Evolutionary conservation across 2,797 vertebrate genomes (phyloP), one percentile per base, ranked within the genome.

Genomic region (Neostethus bicornis): DNA sequence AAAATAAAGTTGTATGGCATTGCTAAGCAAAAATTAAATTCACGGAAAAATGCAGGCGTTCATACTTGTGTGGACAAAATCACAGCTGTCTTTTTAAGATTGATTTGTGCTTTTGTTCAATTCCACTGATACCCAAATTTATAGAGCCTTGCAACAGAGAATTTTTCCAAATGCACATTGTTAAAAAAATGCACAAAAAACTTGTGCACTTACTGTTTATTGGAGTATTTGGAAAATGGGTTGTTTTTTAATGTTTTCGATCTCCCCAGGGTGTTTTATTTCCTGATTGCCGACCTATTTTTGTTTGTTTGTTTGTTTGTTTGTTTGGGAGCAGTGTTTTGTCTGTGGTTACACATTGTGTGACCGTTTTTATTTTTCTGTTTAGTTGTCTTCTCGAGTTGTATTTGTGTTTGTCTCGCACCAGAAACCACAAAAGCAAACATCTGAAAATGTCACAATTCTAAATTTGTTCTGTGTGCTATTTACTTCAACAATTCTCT

Each of bases 401-500:
- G 16, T 37, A 16, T 20, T 39, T 35, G 4, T 35, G 10, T 25
- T 45, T n/a, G n/a, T n/a, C n/a, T n/a, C n/a, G n/a, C n/a, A n/a
- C n/a, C n/a, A n/a, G n/a, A n/a, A n/a, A n/a, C 41, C 37, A 51
- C 39, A 23, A 31, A 48, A n/a, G 41, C 29, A 52, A 46, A 46
- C 17, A n/a, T n/a, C n/a, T n/a, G n/a, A n/a, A n/a, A n/a, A n/a
- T n/a, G n/a, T n/a, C n/a, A n/a, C n/a, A n/a, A n/a, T n/a, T n/a
- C n/a, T n/a, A n/a, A n/a, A n/a, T n/a, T n/a, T 63, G 79, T 72
- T 57, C 37, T 69, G 61, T 83, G 72, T 46, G 38, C 75, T 68
- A 44, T 85, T 80, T 69, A 77, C 75, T 85, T 87, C 80, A 52
- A 61, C 72, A 73, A 57, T 52, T 85, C 76, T 72, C 75, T 75